Evolutionary conservation across 2,113 vertebrate genomes (phyloP).

Genomic region (Cyanoliseus patagonus): DNA sequence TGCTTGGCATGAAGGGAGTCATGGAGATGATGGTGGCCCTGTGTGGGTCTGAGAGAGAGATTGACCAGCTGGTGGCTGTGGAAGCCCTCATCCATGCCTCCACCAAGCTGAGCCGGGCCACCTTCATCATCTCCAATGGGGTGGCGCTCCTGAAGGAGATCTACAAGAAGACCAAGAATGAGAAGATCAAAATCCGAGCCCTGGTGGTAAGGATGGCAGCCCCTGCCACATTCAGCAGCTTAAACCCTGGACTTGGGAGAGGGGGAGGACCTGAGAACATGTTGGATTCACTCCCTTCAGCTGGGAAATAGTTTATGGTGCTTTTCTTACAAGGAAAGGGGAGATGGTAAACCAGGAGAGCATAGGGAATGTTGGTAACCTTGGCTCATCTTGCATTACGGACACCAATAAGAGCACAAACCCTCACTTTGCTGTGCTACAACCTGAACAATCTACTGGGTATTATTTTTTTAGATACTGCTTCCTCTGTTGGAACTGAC

Average conservation of each 20-base stretch:
- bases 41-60: constrained; percentile 90
- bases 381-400: not conserved
- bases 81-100: constrained; percentile 94
- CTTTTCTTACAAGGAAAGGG: not conserved
- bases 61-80: constrained; percentile 94
- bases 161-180: constrained; percentile 97
- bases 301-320: not conserved
- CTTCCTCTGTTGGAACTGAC: not conserved
- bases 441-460: not conserved
- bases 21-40: constrained; percentile 99
- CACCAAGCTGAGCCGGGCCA: constrained; percentile 93
- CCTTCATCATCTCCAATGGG: constrained; percentile 95
- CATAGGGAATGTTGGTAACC: not conserved
- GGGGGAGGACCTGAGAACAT: not conserved
- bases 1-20: constrained; percentile 88
- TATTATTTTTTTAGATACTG: not conserved
- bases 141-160: constrained; percentile 91
- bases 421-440: not conserved
- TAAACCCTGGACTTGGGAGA: not conserved
- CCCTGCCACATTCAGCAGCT: not conserved
- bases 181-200: constrained; percentile 96
- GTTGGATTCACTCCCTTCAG: not conserved
- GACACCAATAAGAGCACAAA: not conserved
- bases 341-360: not conserved
- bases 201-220: constrained; percentile 85